phyloP scores from a whole-genome alignment of 1,140 invertebrate species.

The Neodiprion virginianus region DNA sequence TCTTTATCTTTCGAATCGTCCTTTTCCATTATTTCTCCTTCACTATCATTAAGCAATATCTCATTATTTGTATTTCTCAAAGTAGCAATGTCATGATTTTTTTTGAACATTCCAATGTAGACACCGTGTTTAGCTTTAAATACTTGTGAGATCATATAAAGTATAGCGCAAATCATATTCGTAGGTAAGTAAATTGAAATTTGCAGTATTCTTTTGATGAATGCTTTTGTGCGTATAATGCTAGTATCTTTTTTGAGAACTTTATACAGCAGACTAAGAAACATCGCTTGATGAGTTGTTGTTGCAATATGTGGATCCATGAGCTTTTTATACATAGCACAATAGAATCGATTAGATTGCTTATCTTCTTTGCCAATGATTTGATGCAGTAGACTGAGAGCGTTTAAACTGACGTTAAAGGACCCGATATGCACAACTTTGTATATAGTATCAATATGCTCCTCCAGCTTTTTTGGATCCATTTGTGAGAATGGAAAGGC shows the following conservation, averaged over 20 bases:
- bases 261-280: constrained; percentile 89
- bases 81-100: constrained; percentile 38
- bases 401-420: constrained; percentile 86
- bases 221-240: constrained; percentile 76
- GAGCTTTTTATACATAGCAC: constrained; percentile 88
- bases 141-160: constrained; percentile 84
- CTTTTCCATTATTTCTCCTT: constrained; percentile 30
- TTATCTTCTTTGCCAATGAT: constrained; percentile 46
- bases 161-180: constrained; percentile 71
- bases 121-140: constrained; percentile 37
- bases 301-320: constrained; percentile 77
- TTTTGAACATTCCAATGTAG: constrained; percentile 18
- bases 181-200: constrained; percentile 63
- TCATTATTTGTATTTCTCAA: constrained; percentile 44
- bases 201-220: constrained; percentile 91
- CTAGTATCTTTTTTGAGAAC: constrained; percentile 82
- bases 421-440: constrained; percentile 85
- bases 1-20: constrained; percentile 29
- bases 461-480: constrained; percentile 64
- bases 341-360: constrained; percentile 77
- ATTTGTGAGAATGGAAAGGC: constrained; percentile 81
- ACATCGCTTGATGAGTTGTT: constrained; percentile 79
- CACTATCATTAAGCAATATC: constrained; percentile 27
- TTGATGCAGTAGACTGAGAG: constrained; percentile 83
- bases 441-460: constrained; percentile 86